A percentile compares a stretch with the other conserved stretches of the same genome.
These are phyloP conservation scores for Xyrichtys novacula DNA, from an alignment of 2,797 vertebrate genomes.

Conservation along the genomic window DNA sequence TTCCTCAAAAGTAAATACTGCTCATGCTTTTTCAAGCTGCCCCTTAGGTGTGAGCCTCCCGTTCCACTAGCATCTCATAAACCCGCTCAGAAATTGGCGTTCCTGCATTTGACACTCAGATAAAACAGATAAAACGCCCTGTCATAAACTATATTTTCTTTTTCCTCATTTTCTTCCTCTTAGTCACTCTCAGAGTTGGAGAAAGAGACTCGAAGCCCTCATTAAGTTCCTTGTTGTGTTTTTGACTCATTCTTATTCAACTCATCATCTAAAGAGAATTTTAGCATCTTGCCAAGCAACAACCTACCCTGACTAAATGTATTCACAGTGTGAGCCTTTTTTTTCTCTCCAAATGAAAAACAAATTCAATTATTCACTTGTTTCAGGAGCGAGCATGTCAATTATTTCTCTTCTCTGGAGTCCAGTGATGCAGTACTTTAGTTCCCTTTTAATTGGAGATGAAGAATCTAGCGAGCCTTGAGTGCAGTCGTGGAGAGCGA, in stretches of 20 bases:
- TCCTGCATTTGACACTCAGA: background rate
- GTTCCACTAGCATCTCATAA: slow-evolving; percentile 2
- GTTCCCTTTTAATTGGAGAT: slow-evolving; percentile 79
- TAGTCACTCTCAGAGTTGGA: slow-evolving; percentile 10
- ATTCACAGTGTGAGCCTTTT: slow-evolving; percentile 33
- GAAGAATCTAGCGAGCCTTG: slow-evolving; percentile 71
- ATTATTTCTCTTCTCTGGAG: slow-evolving; percentile 76
- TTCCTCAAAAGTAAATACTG: background rate
- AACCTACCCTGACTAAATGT: slow-evolving; percentile 30
- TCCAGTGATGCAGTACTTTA: slow-evolving; percentile 69
- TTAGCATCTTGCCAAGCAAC: slow-evolving; percentile 18
- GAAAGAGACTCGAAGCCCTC: background rate
- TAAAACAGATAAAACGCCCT: background rate
- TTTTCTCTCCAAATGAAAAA: slow-evolving; percentile 58
- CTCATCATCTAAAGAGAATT: slow-evolving; percentile 21
- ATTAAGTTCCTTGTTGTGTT: slow-evolving; percentile 2
- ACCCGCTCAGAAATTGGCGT: slow-evolving; percentile 1
- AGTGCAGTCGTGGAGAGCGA: slow-evolving; percentile 62
- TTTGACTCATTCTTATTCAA: slow-evolving; percentile 1
- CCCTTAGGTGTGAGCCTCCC: background rate
- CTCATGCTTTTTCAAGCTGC: background rate
- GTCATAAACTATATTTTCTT: background rate
- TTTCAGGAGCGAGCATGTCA: slow-evolving; percentile 65
- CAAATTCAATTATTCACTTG: slow-evolving; percentile 79
- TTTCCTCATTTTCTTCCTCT: slow-evolving; percentile 1